Evolutionary conservation across 2,797 vertebrate genomes (phyloP).

Genomic region (Leptodactylus fallax): DNA sequence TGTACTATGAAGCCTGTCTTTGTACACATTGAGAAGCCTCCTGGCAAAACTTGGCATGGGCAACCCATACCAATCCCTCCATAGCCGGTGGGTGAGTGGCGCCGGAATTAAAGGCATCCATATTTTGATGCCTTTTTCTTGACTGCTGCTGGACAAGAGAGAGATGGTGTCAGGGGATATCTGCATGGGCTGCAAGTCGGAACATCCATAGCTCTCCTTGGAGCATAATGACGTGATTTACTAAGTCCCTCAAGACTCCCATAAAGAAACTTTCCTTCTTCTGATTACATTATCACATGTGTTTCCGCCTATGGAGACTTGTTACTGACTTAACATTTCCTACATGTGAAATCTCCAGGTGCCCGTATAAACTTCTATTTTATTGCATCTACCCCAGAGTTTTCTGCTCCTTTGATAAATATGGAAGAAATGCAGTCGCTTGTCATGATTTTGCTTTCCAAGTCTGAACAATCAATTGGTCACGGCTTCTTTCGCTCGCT

Average conservation of each 20-base stretch:
- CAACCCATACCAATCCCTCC: not conserved
- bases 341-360: constrained; percentile 52
- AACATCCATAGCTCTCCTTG: constrained; percentile 1
- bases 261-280: constrained; percentile 49
- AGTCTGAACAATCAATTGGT: constrained; percentile 21
- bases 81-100: not conserved
- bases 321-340: constrained; percentile 36
- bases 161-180: not conserved
- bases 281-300: constrained; percentile 56
- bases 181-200: not conserved
- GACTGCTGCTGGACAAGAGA: not conserved
- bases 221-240: constrained; percentile 40
- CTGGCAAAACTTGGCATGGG: not conserved
- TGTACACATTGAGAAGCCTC: not conserved
- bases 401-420: not conserved
- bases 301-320: constrained; percentile 36
- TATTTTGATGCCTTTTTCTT: not conserved
- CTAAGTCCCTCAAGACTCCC: constrained; percentile 35
- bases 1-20: constrained; percentile 8
- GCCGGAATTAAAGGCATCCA: not conserved
- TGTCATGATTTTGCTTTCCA: not conserved
- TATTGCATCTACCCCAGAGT: not conserved
- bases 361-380: constrained; percentile 16
- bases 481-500: not conserved
- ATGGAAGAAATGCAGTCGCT: not conserved